phyloP scores from a whole-genome alignment of 1,140 invertebrate genomes.

The Macrocentrus cingulum region DNA sequence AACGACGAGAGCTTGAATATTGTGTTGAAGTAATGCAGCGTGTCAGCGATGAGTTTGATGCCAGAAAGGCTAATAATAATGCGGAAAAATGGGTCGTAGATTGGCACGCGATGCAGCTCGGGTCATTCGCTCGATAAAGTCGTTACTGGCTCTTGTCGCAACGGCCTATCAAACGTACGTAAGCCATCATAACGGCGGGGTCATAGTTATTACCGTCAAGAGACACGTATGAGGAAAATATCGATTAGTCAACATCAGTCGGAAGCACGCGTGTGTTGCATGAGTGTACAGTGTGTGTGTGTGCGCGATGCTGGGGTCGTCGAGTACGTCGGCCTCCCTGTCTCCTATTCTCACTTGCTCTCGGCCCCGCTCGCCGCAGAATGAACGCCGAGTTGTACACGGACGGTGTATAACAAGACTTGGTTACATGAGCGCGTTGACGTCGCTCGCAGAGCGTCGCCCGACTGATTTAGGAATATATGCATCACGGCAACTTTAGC shows the following conservation, averaged over 20 bases:
- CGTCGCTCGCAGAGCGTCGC: constrained; percentile 18
- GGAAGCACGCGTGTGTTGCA: not conserved
- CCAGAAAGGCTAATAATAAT: not conserved
- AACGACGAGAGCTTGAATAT: no score
- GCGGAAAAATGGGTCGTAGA: constrained; percentile 1
- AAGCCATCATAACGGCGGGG: constrained; percentile 19
- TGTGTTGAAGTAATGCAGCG: no score
- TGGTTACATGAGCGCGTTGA: constrained; percentile 20
- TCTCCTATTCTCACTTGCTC: not conserved
- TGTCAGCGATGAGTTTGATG: no score
- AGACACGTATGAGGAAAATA: constrained; percentile 29
- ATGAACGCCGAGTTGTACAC: constrained; percentile 18
- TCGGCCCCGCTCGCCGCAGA: not conserved
- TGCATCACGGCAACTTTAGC: not conserved
- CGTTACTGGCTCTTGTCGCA: constrained; percentile 15
- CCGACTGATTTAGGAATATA: constrained; percentile 28
- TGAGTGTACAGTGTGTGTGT: not conserved
- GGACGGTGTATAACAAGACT: constrained; percentile 23
- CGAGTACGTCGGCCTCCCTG: not conserved
- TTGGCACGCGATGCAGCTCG: constrained; percentile 10
- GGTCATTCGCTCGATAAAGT: constrained; percentile 19
- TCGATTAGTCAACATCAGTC: constrained; percentile 15
- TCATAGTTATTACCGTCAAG: constrained; percentile 26
- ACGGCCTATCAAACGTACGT: constrained; percentile 20
- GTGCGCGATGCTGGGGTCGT: not conserved